phyloP scores from a whole-genome alignment of 2,113 vertebrate species.

The Pavo muticus region DNA sequence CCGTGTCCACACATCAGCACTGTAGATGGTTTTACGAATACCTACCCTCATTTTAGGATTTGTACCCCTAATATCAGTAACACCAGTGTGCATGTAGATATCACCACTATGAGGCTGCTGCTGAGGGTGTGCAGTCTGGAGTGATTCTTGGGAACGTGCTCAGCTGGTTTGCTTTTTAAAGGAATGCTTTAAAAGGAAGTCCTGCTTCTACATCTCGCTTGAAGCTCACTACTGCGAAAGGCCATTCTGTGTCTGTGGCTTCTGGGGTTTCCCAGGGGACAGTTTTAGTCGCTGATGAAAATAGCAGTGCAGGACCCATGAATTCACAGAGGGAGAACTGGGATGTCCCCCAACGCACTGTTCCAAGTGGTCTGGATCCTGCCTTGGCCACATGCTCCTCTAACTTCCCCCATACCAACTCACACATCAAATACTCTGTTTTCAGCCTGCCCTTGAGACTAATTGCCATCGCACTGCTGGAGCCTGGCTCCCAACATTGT shows the following conservation, averaged over 20 bases:
- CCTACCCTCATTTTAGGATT: not conserved
- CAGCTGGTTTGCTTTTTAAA: not conserved
- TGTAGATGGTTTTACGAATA: not conserved
- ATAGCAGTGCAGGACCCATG: not conserved
- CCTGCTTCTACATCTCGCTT: not conserved
- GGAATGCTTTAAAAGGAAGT: not conserved
- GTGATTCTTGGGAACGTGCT: not conserved
- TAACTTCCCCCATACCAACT: not conserved
- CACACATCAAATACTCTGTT: not conserved
- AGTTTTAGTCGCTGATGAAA: not conserved
- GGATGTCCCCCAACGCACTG: not conserved
- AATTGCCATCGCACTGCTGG: not conserved
- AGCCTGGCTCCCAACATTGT: not conserved
- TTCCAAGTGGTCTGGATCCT: not conserved
- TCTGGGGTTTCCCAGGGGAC: not conserved
- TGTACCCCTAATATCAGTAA: not conserved
- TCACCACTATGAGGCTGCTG: not conserved
- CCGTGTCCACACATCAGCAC: not conserved
- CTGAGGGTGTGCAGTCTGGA: not conserved
- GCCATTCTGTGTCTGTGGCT: not conserved
- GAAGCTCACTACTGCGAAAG: not conserved
- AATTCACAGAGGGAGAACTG: not conserved
- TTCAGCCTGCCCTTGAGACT: not conserved
- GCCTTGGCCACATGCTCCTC: not conserved
- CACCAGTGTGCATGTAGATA: not conserved